Conservation (phyloP, 2,113 vertebrate species). For the Caranx ignobilis region DNA sequence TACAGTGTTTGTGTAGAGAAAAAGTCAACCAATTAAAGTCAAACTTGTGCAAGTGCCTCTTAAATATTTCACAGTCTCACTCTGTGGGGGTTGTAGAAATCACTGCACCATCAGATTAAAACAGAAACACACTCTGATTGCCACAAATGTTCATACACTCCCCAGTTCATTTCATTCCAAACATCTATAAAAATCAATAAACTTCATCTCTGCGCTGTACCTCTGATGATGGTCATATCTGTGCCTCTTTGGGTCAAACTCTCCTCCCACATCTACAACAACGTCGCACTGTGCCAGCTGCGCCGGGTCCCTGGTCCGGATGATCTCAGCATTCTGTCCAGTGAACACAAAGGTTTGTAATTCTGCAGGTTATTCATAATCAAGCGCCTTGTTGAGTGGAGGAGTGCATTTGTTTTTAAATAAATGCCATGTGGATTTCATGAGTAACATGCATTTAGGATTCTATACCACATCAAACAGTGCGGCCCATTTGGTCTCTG, state of each 20-base stretch:
- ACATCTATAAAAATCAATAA: not conserved
- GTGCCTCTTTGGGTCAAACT: constrained; percentile 89
- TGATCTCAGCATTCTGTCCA: constrained; percentile 89
- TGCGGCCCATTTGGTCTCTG: not conserved
- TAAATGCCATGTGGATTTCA: not conserved
- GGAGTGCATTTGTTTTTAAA: not conserved
- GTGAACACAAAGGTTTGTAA: not conserved
- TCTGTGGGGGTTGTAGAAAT: too few species aligned
- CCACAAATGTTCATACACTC: too few species aligned
- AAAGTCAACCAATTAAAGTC: not conserved
- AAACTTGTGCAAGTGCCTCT: too few species aligned
- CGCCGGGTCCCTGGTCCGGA: constrained; percentile 89
- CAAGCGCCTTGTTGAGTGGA: not conserved
- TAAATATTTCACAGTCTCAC: not conserved
- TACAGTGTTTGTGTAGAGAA: too few species aligned
- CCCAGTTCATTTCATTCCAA: too few species aligned
- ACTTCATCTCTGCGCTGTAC: constrained; percentile 70
- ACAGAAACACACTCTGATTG: too few species aligned
- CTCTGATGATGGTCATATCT: constrained; percentile 97
- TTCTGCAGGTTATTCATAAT: not conserved
- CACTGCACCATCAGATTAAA: too few species aligned
- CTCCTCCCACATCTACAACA: constrained; percentile 95
- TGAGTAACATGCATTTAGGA: not conserved
- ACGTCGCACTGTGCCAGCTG: constrained; percentile 88
- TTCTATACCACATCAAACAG: not conserved